These are phyloP conservation scores for Epizoanthus rinbou DNA, from an alignment of 92 coral and sea anemone species.

Conservation along the genomic window DNA sequence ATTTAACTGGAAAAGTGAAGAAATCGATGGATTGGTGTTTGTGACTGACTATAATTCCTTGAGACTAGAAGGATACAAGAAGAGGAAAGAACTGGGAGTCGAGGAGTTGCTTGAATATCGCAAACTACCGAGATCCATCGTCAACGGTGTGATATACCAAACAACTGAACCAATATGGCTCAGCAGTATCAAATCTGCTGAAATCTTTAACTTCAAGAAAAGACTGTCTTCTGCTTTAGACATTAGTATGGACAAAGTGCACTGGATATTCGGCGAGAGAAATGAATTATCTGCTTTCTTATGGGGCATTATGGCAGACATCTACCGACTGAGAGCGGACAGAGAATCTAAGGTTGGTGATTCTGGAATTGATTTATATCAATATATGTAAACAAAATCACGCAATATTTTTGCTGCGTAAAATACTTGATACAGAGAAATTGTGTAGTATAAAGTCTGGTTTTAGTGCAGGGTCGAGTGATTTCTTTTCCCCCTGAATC, in stretches of 20 bases:
- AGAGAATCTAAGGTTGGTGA: conserved; percentile 71
- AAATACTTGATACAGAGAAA: background rate
- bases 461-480: no score
- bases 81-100: conserved; percentile 64
- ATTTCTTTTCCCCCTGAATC: no score
- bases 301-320: conserved; percentile 53
- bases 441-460: no score
- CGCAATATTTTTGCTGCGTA: background rate
- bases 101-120: conserved; percentile 66
- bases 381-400: conserved; percentile 1
- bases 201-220: conserved; percentile 76
- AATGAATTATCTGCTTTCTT: conserved; percentile 49
- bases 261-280: conserved; percentile 53
- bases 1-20: conserved; percentile 74
- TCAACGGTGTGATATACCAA: conserved; percentile 74
- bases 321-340: conserved; percentile 76
- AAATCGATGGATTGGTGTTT: conserved; percentile 66
- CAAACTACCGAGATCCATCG: conserved; percentile 49
- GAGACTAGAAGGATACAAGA: conserved; percentile 64
- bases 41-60: conserved; percentile 76
- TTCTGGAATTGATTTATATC: background rate
- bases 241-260: conserved; percentile 54
- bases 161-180: conserved; percentile 73
- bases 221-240: conserved; percentile 64
- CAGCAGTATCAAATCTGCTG: conserved; percentile 76